Percentiles rank a stretch among this genome's conserved stretches.
Evolutionary conservation across 2,888 invertebrate genomes (phyloP).

Genomic region (Cheilosia vulpina): DNA sequence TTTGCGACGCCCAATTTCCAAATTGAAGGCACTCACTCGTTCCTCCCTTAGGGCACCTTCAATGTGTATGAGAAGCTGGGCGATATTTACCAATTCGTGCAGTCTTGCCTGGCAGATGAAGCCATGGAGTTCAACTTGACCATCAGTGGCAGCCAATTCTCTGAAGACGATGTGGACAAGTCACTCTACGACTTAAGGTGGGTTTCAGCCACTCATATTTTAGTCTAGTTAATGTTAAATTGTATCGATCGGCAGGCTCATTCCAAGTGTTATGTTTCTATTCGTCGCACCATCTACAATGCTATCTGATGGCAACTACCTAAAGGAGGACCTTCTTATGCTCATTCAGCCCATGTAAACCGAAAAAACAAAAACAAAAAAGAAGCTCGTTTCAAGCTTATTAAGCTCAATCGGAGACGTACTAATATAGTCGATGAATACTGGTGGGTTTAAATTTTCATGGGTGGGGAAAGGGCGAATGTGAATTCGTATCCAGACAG

Average conservation of each 20-base stretch:
- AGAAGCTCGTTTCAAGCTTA: slow-evolving; percentile 21
- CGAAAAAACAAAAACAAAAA: not conserved
- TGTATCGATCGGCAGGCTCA: slow-evolving; percentile 36
- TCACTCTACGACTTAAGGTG: slow-evolving; percentile 88
- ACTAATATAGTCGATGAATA: not conserved
- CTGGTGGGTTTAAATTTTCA: not conserved
- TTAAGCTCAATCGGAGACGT: slow-evolving; percentile 10
- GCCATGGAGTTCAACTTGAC: slow-evolving; percentile 89
- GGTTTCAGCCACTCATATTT: not conserved
- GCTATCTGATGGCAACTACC: slow-evolving; percentile 84
- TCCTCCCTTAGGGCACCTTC: slow-evolving; percentile 90
- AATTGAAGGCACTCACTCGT: no score
- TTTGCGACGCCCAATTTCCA: not conserved
- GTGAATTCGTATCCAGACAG: slow-evolving; percentile 2
- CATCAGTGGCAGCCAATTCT: slow-evolving; percentile 87
- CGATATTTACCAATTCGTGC: slow-evolving; percentile 91
- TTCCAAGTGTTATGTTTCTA: slow-evolving; percentile 68
- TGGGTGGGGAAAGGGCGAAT: not conserved
- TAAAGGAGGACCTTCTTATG: slow-evolving; percentile 91
- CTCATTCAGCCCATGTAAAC: slow-evolving; percentile 85
- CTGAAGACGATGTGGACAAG: slow-evolving; percentile 88
- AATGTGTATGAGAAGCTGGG: slow-evolving; percentile 91
- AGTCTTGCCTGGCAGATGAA: slow-evolving; percentile 89
- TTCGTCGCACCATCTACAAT: slow-evolving; percentile 49
- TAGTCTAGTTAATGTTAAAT: not conserved